A percentile compares a stretch with the other conserved stretches of the same genome.
Conservation (phyloP, 2,888 invertebrate genomes). For the Lydus trimaculatus region DNA sequence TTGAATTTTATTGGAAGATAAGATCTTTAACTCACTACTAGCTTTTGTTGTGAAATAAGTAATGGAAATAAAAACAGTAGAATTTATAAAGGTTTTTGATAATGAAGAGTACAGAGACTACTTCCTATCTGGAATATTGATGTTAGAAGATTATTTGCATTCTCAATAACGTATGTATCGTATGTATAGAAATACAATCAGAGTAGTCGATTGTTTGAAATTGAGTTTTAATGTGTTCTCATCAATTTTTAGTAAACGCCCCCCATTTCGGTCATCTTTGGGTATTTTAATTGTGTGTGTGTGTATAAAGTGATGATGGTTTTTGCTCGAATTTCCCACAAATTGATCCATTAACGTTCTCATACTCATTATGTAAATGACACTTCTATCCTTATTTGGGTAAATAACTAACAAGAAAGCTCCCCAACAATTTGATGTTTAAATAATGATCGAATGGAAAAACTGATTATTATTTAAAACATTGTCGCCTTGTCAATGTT, state of each 20-base stretch:
- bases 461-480: neutral
- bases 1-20: neutral
- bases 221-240: neutral
- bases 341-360: neutral
- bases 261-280: no score
- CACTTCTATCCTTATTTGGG: neutral
- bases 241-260: no score
- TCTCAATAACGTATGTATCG: neutral
- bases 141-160: neutral
- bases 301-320: no score
- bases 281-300: neutral
- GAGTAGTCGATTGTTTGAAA: no score
- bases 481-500: neutral
- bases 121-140: neutral
- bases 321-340: neutral
- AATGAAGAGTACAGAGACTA: no score
- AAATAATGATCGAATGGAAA: constrained; percentile 11
- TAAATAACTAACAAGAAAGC: constrained; percentile 25
- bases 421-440: constrained; percentile 33
- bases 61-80: no score
- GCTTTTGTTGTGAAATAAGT: no score
- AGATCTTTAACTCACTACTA: neutral
- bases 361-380: neutral
- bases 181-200: no score
- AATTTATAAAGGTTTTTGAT: no score